Base-by-base conservation (phyloP, 1,140 invertebrate species). In the Potamilus streckersoni region DNA sequence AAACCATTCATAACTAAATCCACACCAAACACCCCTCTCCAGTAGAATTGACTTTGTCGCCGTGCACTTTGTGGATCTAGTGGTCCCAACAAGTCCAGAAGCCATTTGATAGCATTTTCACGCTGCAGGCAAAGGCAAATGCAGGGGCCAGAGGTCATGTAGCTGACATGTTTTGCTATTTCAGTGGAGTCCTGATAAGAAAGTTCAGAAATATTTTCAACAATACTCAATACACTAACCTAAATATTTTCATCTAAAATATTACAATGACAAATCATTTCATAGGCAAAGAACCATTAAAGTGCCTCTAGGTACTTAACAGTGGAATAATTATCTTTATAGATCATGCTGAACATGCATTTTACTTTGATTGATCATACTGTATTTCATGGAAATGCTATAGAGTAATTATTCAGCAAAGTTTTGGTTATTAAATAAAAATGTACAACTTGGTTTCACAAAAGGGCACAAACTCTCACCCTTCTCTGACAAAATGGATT, bases 71-170 rank as follows among this genome's bases (percentile, higher is more conserved):
- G 75, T 2, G 88, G 88, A 61, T 89, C 87, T 60, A 74, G 70
- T 14, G 88, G 86, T 14, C 88, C 88, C 31, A 88, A 61, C 13
- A 89, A 68, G 64, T 88, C 85, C 14, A 82, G 23, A 8, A 89
- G 76, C 66, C 81, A 81, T 72, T 87, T 87, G 4, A 89, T 82
- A n/a, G 84, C 84, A 79, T 88, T 88, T 60, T 87, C 85, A 19
- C 85, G 74, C 66, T 83, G 74, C 14, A 89, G 81, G 71, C 78
- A 80, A 23, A 89, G 68, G 31, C 69, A 80, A 12, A 88, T 19
- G 60, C 73, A 75, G 3, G 84, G 82, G 8, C 81, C 85, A 2
- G 83, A 85, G 1, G 78, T 84, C 76, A 89, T 57, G 75, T 86
- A 79, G 14, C 79, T 60, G 4, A 84, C 56, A 75, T 86, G 82